These are phyloP conservation scores for Trichomalopsis sarcophagae DNA, from an alignment of 1,140 invertebrate genomes.

Conservation along the genomic window DNA sequence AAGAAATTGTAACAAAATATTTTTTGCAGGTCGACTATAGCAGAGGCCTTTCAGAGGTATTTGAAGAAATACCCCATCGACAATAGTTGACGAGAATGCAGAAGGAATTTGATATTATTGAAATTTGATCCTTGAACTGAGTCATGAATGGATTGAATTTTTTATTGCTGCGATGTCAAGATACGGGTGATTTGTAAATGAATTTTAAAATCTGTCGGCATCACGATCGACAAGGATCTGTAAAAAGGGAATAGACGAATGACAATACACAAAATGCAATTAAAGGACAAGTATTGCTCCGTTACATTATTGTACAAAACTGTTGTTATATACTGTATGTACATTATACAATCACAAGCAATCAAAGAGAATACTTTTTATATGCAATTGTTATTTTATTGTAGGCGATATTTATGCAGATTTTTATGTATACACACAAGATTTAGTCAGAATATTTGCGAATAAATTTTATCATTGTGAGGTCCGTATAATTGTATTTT, in stretches of 20 bases:
- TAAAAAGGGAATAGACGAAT: neutral
- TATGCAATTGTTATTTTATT: constrained; percentile 35
- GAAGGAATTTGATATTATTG: neutral
- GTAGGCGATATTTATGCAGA: constrained; percentile 12
- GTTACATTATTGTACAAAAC: constrained; percentile 37
- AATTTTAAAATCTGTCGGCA: constrained; percentile 7
- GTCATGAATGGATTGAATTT: neutral
- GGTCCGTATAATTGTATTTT: neutral
- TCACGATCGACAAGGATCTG: neutral
- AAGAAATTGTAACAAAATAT: constrained; percentile 21
- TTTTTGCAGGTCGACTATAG: constrained; percentile 71
- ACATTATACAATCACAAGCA: neutral
- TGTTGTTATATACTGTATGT: constrained; percentile 36
- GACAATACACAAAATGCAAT: constrained; percentile 20
- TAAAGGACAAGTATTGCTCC: neutral
- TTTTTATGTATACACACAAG: constrained; percentile 43
- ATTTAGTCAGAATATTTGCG: constrained; percentile 15
- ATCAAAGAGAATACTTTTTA: constrained; percentile 37
- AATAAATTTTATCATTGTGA: constrained; percentile 34
- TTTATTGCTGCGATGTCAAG: neutral
- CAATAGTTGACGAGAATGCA: constrained; percentile 61
- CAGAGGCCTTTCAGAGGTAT: constrained; percentile 75
- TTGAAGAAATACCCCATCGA: constrained; percentile 74
- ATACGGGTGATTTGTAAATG: neutral
- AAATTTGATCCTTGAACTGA: constrained; percentile 12